Evolutionary conservation across 1,140 invertebrate species (phyloP), one percentile per base, ranked within the genome.

Genomic region (Conus betulinus): DNA sequence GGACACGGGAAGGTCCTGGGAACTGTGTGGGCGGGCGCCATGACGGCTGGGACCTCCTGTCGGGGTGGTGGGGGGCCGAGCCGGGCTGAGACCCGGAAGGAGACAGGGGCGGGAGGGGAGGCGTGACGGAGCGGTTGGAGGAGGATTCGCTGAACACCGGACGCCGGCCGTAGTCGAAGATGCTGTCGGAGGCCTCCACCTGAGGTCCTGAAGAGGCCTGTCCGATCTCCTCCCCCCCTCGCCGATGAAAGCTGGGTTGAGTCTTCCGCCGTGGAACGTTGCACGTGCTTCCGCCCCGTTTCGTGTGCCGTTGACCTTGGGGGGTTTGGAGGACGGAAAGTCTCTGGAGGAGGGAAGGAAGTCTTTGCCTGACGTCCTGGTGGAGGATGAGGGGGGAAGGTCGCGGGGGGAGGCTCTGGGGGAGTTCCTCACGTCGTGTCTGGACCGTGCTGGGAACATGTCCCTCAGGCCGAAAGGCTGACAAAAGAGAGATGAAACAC

Each of bases 101-200:
- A n/a, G 91, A 92, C n/a, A 93, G 85, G 10, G 92, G 91, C 25
- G 91, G 91, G 52, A 92, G 89, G 52, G 92, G 91, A 23, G 93
- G 91, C 8, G 91, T 93, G n/a, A 91, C 90, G 39, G 91, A 92
- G 5, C 89, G 52, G 51, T 89, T 90, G 15, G 90, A 92, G 17
- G 90, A 89, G 63, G 90, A 91, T 89, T 84, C 89, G 90, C 39
- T 85, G 51, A 83, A 84, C 67, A 84, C 39, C 78, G 23, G 76
- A 87, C 86, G 87, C 78, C 85, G 39, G 85, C 88, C 20, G 89
- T 88, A 89, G 83, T 90, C 81, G 88, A 91, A 87, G n/a, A 88
- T 67, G 53, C 86, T 86, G 86, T 89, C 88, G 20, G 57, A 17
- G 39, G 60, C 82, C 2, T 84, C 20, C 5, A 88, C 20, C 25